Conservation (phyloP, 2,797 vertebrate genomes). For the Poeciliopsis turneri region DNA sequence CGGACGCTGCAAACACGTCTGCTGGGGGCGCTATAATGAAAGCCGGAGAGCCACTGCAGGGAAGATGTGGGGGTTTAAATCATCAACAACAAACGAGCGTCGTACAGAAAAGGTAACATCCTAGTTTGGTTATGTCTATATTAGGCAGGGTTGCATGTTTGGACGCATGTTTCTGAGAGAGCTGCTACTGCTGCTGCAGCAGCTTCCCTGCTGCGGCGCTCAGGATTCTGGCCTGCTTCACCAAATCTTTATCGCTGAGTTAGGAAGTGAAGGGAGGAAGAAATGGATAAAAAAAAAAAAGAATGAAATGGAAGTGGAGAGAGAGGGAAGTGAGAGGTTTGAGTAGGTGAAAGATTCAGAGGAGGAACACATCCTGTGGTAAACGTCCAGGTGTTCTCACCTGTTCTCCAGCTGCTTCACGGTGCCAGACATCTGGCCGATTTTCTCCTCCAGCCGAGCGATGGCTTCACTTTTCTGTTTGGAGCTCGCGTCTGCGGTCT, state of each 20-base stretch:
- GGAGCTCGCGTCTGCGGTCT: slow-evolving; percentile 89
- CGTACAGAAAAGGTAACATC: slow-evolving; percentile 70
- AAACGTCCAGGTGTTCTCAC: slow-evolving; percentile 74
- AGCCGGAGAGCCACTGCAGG: slow-evolving; percentile 71
- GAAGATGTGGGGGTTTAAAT: slow-evolving; percentile 46
- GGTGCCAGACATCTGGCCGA: slow-evolving; percentile 94
- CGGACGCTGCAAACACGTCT: slow-evolving; percentile 37
- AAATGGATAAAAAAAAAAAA: slow-evolving; percentile 30
- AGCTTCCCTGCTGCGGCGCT: slow-evolving; percentile 92
- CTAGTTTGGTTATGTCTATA: slow-evolving; percentile 73
- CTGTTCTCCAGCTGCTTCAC: slow-evolving; percentile 96
- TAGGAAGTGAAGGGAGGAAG: slow-evolving; percentile 12
- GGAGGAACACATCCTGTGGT: not conserved
- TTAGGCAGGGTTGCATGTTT: slow-evolving; percentile 66
- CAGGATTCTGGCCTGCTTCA: slow-evolving; percentile 97
- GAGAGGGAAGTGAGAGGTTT: slow-evolving; percentile 66
- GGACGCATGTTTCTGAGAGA: slow-evolving; percentile 38
- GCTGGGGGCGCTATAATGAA: slow-evolving; percentile 57
- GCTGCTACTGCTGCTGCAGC: slow-evolving; percentile 88
- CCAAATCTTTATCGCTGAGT: slow-evolving; percentile 93
- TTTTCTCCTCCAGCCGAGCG: slow-evolving; percentile 94
- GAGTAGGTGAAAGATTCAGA: slow-evolving; percentile 8
- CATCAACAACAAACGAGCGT: slow-evolving; percentile 67
- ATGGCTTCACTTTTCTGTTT: slow-evolving; percentile 96
- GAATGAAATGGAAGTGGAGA: slow-evolving; percentile 69